These are phyloP conservation scores for Crossaster papposus DNA, from an alignment of 53 echinoderm and acorn worm genomes.

Conservation along the genomic window DNA sequence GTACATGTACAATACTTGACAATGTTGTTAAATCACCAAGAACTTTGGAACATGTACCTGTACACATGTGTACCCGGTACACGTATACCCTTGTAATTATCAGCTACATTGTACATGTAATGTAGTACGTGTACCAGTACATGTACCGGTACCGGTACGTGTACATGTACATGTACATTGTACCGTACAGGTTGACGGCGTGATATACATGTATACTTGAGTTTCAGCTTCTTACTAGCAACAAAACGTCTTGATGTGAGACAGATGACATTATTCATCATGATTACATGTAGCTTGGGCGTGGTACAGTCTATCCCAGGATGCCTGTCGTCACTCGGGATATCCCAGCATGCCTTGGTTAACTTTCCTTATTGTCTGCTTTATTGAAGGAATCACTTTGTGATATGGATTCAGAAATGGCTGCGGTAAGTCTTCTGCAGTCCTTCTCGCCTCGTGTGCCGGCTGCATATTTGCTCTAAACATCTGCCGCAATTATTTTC, in stretches of 20 bases:
- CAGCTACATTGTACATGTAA: neutral
- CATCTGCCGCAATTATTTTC: neutral
- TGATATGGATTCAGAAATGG: slow-evolving; percentile 29
- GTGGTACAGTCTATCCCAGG: slow-evolving; percentile 24
- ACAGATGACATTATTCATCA: neutral
- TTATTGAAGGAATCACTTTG: slow-evolving; percentile 10
- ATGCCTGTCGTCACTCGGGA: neutral
- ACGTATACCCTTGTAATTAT: too few relatives aligned
- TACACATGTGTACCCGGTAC: neutral
- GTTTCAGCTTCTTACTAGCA: too few relatives aligned
- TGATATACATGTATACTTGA: neutral
- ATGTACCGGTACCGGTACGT: neutral
- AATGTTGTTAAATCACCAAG: neutral
- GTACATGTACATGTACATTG: neutral
- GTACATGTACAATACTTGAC: neutral
- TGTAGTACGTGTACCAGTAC: neutral
- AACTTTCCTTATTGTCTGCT: slow-evolving; percentile 52
- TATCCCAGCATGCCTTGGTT: slow-evolving; percentile 49
- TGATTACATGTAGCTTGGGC: neutral
- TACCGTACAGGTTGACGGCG: neutral
- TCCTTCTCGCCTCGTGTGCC: neutral
- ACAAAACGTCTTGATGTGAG: neutral
- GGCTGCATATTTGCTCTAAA: slow-evolving; percentile 13
- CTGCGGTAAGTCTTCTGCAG: slow-evolving; percentile 22
- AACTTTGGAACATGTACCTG: too few relatives aligned